Evolutionary conservation across 2,888 invertebrate genomes (phyloP), one percentile per base, ranked within the genome.

Genomic region (Melanargia galathea): DNA sequence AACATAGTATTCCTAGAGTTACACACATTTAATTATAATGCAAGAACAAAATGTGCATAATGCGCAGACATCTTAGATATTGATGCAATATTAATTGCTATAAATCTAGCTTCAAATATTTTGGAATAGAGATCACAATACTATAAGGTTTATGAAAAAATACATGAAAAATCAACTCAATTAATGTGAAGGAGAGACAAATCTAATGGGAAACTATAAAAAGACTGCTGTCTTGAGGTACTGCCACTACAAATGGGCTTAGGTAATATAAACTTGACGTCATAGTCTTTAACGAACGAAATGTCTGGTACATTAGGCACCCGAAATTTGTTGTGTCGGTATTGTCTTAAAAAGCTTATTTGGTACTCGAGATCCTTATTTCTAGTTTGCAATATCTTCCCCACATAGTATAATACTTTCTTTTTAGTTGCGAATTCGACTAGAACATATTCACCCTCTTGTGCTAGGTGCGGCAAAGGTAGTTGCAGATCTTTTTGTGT

Each of bases 211-310:
- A 58, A 58, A 58, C 33, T 33, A 20, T 58, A 46, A 18, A 46
- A 58, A 46, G 57, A 58, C 30, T 58, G 46, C 20, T 58, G 57
- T 10, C 57, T 45, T 58, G 24, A 33, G 30, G 57, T 58, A 33
- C 57, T 58, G 20, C 57, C 57, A 33, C 46, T 33, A 26, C 24
- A n/a, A 57, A 8, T 26, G 22, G 57, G 57, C 18, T 57, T 57
- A 0, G 45, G 57, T 30, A 57, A 57, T 30, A 57, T 57, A 16
- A 45, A 45, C 18, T 57, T 45, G n/a, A 57, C 13, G 22, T 57
- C 57, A 40, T 16, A 24, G 18, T 57, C 57, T 26, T 57, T 57
- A 26, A 57, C 57, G 40, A 16, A 30, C 16, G 57, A 30, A 16
- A 57, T 11, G 30, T 57, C 57, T 10, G 57, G 43, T 11, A 43